phyloP scores from a whole-genome alignment of 2,113 vertebrate genomes.

The Daboia siamensis region DNA sequence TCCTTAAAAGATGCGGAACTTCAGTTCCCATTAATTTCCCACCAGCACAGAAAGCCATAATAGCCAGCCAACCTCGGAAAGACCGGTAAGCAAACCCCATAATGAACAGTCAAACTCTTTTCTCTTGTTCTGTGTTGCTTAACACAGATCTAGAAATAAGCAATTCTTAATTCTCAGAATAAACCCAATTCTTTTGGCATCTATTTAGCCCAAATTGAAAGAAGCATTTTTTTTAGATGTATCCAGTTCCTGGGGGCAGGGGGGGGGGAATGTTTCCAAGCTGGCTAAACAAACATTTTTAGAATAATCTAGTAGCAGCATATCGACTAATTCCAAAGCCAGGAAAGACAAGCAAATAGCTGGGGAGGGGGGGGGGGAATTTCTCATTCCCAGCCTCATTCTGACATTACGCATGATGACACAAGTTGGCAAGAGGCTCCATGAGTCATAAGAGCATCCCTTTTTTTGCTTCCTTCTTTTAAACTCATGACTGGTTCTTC shows the following conservation, averaged over 20 bases:
- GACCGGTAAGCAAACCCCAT: neutral
- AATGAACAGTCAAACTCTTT: neutral
- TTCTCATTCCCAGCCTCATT: neutral
- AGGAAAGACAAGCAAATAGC: neutral
- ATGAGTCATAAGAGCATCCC: neutral
- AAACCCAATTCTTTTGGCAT: fast-evolving
- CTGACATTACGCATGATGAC: fast-evolving
- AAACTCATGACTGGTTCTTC: neutral
- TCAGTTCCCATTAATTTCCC: neutral
- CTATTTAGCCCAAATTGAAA: fast-evolving
- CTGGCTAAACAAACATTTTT: neutral
- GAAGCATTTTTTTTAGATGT: neutral
- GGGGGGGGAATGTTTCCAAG: fast-evolving
- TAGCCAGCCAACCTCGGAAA: neutral
- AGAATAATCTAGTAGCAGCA: fast-evolving
- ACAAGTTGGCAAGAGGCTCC: fast-evolving
- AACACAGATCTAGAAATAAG: fast-evolving
- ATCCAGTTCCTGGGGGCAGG: neutral
- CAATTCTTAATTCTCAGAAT: fast-evolving
- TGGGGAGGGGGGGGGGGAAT: no score
- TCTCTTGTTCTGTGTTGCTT: neutral
- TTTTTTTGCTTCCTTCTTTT: neutral
- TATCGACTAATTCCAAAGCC: neutral
- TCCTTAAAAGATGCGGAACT: neutral
- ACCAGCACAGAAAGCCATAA: neutral